Conservation (phyloP, 1,140 invertebrate genomes). For the Drosophila melanica region DNA sequence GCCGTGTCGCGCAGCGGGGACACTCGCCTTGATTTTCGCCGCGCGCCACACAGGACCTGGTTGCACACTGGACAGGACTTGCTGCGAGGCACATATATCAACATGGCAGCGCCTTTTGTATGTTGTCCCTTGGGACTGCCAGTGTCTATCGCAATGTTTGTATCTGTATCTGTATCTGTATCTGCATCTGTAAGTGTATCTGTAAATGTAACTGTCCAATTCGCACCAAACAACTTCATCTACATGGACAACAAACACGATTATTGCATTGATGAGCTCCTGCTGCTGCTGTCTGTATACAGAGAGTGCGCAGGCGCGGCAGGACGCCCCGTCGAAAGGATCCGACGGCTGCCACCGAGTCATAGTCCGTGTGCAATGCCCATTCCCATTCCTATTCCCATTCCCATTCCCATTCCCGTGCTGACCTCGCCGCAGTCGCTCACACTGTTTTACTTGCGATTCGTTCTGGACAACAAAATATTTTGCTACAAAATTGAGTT, state of each 20-base stretch:
- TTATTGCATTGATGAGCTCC: slow-evolving; percentile 83
- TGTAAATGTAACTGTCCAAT: slow-evolving; percentile 35
- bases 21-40: slow-evolving; percentile 75
- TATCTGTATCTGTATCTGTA: slow-evolving; percentile 11
- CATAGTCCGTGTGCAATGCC: slow-evolving; percentile 6
- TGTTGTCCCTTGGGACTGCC: slow-evolving; percentile 48
- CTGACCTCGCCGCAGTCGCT: slow-evolving; percentile 22
- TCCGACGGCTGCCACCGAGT: slow-evolving; percentile 29
- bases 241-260: slow-evolving; percentile 66
- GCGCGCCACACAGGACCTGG: slow-evolving; percentile 46
- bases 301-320: slow-evolving; percentile 62
- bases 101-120: slow-evolving; percentile 58
- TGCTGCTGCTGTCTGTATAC: slow-evolving; percentile 79
- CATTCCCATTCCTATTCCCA: neutral
- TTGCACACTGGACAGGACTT: slow-evolving; percentile 16
- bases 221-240: slow-evolving; percentile 76
- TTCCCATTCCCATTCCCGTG: neutral
- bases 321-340: slow-evolving; percentile 46
- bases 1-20: slow-evolving; percentile 69
- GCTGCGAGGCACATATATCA: slow-evolving; percentile 55
- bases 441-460: slow-evolving; percentile 69
- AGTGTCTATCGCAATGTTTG: too few relatives aligned
- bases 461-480: slow-evolving; percentile 81
- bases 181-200: neutral
- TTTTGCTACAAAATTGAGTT: slow-evolving; percentile 81